Evolutionary conservation across 2,888 invertebrate species (phyloP), one percentile per base, ranked within the genome.

Genomic region (Listrodromus nycthemerus): DNA sequence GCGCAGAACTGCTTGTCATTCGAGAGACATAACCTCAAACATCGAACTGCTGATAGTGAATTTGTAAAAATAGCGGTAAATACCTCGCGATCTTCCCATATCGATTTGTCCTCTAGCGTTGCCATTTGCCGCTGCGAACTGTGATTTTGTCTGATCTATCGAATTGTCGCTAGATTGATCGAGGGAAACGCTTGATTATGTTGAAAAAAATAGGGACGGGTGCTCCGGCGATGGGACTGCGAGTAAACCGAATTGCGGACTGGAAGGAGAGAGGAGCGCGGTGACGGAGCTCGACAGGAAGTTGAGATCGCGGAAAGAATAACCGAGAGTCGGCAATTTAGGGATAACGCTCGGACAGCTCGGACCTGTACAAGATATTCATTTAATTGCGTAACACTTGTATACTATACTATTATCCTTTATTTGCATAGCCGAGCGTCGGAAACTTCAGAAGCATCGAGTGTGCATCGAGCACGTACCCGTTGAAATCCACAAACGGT

Each of bases 41-140:
- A 41, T 55, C 48, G n/a, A 8, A 45, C 21, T 8, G 8, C 65
- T 30, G 10, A 3, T 0, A n/a, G 61, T 45, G 48, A 55, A n/a
- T 41, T 13, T 13, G 41, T 21, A 10, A 76, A 77, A 21, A 74
- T 30, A 81, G 19, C 33, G 8, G 45, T 52, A 88, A 82, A 85
- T 91, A 94, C 94, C 92, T 93, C 93, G 83, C 92, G 92, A 83
- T 93, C 93, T 82, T 94, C 94, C 94, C 94, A 94, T 63, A 94
- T 91, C 16, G 93, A 92, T 87, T 93, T 93, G 78, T 94, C 94
- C 86, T 94, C 94, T 21, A 94, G 85, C 21, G 92, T 92, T 30
- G 92, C 88, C 93, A 93, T 93, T 50, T 6, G n/a, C 45, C 71
- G 41, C 21, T 5, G 37, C n/a, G n/a, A 58, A 33, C 16, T 37